These are phyloP conservation scores for Puffinus mauretanicus DNA, from an alignment of 2,113 vertebrate genomes.

Conservation along the genomic window DNA sequence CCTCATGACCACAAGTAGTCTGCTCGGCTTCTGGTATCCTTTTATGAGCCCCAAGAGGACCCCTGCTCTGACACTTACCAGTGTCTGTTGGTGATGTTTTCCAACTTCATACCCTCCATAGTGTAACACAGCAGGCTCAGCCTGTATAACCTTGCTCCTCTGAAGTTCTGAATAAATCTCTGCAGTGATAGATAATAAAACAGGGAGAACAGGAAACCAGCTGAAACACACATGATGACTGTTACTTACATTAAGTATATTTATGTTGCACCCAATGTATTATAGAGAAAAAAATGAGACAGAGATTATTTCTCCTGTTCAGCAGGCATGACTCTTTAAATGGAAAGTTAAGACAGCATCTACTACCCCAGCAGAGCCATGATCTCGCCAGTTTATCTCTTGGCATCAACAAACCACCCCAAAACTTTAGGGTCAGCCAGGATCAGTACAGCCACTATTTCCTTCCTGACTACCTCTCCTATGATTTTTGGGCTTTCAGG, in stretches of 20 bases:
- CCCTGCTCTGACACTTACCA: slow-evolving; percentile 74
- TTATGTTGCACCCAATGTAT: neutral
- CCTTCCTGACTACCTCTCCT: neutral
- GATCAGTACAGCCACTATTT: neutral
- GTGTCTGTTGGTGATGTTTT: slow-evolving; percentile 77
- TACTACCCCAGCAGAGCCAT: neutral
- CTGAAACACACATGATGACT: neutral
- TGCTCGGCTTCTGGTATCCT: neutral
- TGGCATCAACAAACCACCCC: neutral
- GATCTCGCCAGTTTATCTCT: neutral
- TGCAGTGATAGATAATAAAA: slow-evolving; percentile 43
- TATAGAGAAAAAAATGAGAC: neutral
- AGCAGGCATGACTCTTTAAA: neutral
- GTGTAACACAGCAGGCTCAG: slow-evolving; percentile 86
- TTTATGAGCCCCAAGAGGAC: neutral
- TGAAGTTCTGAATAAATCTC: slow-evolving; percentile 80
- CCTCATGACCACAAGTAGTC: neutral
- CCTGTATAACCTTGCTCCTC: slow-evolving; percentile 78
- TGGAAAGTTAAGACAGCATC: neutral
- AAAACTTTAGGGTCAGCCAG: neutral
- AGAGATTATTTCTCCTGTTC: neutral
- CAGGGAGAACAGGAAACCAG: neutral
- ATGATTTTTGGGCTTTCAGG: neutral
- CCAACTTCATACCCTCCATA: slow-evolving; percentile 87
- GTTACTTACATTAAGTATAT: neutral